Evolutionary conservation across 2,888 invertebrate species (phyloP).

Genomic region (Cheilosia urbana): DNA sequence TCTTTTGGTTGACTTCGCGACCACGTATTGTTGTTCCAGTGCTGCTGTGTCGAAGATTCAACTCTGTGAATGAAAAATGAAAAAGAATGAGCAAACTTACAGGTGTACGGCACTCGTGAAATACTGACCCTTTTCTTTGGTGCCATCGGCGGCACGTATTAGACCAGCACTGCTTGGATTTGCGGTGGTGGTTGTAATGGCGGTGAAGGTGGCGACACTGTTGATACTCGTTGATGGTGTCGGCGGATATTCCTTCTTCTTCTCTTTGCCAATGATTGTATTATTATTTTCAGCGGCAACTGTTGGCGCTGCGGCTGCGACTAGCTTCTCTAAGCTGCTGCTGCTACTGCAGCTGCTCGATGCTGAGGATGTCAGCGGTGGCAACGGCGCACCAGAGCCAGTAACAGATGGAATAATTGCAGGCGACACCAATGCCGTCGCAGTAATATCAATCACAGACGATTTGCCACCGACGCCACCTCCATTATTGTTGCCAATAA

Average conservation of each 20-base stretch:
- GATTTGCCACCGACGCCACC: conserved; percentile 36
- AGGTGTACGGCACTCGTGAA: not conserved
- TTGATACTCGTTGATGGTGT: conserved; percentile 54
- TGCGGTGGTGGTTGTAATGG: conserved; percentile 29
- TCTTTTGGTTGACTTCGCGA: conserved; percentile 75
- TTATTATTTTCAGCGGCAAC: conserved; percentile 61
- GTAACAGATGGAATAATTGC: conserved; percentile 41
- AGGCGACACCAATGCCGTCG: conserved; percentile 12
- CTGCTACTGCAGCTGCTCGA: conserved; percentile 50
- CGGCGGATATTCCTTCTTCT: conserved; percentile 76
- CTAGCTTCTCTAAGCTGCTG: conserved; percentile 49
- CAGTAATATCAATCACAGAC: conserved; percentile 54
- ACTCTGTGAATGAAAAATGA: conserved; percentile 27
- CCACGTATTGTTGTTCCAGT: conserved; percentile 73
- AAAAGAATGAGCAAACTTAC: not conserved
- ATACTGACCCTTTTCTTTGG: conserved; percentile 82
- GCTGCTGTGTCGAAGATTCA: conserved; percentile 59
- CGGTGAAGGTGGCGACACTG: conserved; percentile 14
- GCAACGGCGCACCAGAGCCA: conserved; percentile 45
- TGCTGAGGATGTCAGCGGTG: conserved; percentile 50
- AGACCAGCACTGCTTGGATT: conserved; percentile 57
- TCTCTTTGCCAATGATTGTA: conserved; percentile 69
- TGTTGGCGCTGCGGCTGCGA: conserved; percentile 43
- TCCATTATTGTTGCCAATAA: conserved; percentile 51
- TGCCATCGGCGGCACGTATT: conserved; percentile 77